Percentiles rank a stretch among this genome's conserved stretches.
Evolutionary conservation across 2,888 invertebrate genomes (phyloP).

Genomic region (Sesamia inferens): DNA sequence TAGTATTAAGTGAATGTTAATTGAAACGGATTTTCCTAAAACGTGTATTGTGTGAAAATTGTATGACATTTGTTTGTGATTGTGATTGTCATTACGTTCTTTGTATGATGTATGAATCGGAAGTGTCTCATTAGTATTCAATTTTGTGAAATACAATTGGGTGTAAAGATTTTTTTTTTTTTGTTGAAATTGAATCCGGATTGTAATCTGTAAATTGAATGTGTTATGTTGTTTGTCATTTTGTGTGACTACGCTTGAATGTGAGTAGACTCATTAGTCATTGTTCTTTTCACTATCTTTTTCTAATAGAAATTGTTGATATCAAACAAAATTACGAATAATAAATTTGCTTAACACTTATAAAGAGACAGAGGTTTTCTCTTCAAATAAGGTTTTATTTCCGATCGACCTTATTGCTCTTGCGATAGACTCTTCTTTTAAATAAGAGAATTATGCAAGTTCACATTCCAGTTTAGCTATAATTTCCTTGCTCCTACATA

Average conservation of each 20-base stretch:
- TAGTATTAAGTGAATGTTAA: conserved; percentile 26
- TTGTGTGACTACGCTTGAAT: background rate
- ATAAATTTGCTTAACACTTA: too few species aligned
- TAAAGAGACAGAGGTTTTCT: too few species aligned
- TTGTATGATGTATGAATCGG: conserved; percentile 40
- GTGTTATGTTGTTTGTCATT: conserved; percentile 2
- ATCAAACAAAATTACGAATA: too few species aligned
- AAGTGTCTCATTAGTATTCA: conserved; percentile 50
- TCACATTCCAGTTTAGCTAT: too few species aligned
- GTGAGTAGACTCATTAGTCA: background rate
- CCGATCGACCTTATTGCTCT: too few species aligned
- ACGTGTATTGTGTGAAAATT: conserved; percentile 29
- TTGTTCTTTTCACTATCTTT: too few species aligned
- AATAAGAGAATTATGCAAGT: too few species aligned
- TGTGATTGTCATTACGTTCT: conserved; percentile 17
- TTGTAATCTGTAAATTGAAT: conserved; percentile 31
- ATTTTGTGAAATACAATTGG: conserved; percentile 49
- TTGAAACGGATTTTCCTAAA: conserved; percentile 41
- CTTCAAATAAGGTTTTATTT: too few species aligned
- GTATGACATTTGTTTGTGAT: conserved; percentile 3
- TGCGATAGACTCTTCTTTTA: too few species aligned
- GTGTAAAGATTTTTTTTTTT: conserved; percentile 37
- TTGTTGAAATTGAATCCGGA: conserved; percentile 45
- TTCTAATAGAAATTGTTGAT: too few species aligned
- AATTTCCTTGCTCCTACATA: too few species aligned